phyloP scores from a whole-genome alignment of 2,888 invertebrate species.

The Halictus ligatus region DNA sequence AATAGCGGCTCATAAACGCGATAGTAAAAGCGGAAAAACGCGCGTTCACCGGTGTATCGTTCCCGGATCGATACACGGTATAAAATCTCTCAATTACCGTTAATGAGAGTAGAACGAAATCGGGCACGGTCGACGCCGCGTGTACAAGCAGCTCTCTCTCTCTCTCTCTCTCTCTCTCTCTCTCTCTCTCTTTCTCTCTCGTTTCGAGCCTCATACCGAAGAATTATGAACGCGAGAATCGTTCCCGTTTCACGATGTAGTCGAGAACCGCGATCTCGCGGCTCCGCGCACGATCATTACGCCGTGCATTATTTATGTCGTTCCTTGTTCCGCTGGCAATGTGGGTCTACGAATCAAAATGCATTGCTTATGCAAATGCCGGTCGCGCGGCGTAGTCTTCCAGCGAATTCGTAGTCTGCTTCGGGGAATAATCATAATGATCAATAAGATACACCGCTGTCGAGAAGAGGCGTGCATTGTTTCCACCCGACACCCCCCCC shows the following conservation, averaged over 20 bases:
- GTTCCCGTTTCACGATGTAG: slow-evolving; percentile 60
- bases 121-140: slow-evolving; percentile 7
- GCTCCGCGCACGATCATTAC: slow-evolving; percentile 74
- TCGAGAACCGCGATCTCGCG: slow-evolving; percentile 38
- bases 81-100: slow-evolving; percentile 48
- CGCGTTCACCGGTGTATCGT: slow-evolving; percentile 12
- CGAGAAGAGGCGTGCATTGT: slow-evolving; percentile 61
- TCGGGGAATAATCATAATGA: slow-evolving; percentile 78
- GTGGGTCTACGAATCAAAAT: slow-evolving; percentile 82
- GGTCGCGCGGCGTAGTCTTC: slow-evolving; percentile 73
- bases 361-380: slow-evolving; percentile 84
- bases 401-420: slow-evolving; percentile 73
- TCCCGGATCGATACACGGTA: slow-evolving; percentile 37
- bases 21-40: slow-evolving; percentile 38
- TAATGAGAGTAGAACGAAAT: slow-evolving; percentile 44
- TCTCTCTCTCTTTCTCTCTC: too few species aligned
- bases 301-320: slow-evolving; percentile 83
- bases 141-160: neutral
- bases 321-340: slow-evolving; percentile 75
- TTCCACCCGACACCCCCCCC: slow-evolving; percentile 28
- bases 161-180: neutral
- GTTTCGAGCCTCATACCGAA: slow-evolving; percentile 47
- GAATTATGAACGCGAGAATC: slow-evolving; percentile 68
- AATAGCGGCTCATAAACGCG: slow-evolving; percentile 20
- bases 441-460: slow-evolving; percentile 77